Percentiles rank a stretch among this genome's conserved stretches.
These are phyloP conservation scores for Limnephilus auricula DNA, from an alignment of 2,888 invertebrate species.

Conservation along the genomic window DNA sequence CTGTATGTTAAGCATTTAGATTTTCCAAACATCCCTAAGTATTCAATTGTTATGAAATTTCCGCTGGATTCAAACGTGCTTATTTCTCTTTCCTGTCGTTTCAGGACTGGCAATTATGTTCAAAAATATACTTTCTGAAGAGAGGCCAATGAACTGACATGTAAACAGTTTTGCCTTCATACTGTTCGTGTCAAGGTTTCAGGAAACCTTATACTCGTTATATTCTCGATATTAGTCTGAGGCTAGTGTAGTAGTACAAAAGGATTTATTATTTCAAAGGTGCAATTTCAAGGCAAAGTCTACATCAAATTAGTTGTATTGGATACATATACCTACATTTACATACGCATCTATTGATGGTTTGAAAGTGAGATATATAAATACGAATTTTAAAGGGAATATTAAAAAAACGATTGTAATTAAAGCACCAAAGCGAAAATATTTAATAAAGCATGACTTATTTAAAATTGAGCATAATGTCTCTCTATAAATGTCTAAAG, in stretches of 20 bases:
- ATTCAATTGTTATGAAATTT: not conserved
- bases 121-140: not conserved
- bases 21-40: not conserved
- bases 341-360: no score
- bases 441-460: no score
- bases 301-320: not conserved
- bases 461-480: no score
- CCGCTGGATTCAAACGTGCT: not conserved
- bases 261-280: not conserved
- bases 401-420: no score
- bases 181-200: conserved; percentile 25
- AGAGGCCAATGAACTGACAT: not conserved
- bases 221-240: not conserved
- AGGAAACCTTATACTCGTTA: not conserved
- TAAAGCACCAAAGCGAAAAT: no score
- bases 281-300: not conserved
- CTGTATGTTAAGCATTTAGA: not conserved
- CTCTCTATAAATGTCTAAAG: no score
- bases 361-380: no score
- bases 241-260: not conserved
- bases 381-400: no score
- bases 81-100: not conserved
- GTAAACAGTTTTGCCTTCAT: not conserved
- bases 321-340: no score
- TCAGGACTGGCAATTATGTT: not conserved